phyloP scores from a whole-genome alignment of 53 echinoderm and acorn worm genomes.

The Glandiceps talaboti region DNA sequence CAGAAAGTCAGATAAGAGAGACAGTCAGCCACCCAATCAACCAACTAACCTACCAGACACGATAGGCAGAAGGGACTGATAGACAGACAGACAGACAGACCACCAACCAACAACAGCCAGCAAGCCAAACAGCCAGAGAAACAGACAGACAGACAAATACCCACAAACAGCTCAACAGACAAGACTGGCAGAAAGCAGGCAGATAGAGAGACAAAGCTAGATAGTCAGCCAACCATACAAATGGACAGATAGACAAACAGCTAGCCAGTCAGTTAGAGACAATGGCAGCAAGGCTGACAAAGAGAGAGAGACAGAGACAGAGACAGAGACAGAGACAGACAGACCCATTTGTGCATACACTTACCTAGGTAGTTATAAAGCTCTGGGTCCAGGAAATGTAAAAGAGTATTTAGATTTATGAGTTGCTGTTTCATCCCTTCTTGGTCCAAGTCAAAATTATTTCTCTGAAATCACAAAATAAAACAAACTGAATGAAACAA shows the following conservation, averaged over 20 bases:
- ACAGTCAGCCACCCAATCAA: no score
- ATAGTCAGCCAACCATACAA: not conserved
- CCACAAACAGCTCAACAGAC: not conserved
- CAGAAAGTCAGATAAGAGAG: no score
- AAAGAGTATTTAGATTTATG: conserved; percentile 65
- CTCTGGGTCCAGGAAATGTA: conserved; percentile 90
- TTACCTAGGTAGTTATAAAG: conserved; percentile 92
- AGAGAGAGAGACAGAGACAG: not conserved
- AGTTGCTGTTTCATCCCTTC: conserved; percentile 90
- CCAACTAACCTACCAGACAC: no score
- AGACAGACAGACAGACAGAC: conserved; percentile 2
- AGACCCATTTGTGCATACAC: no score
- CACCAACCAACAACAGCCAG: no score
- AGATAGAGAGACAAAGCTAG: not conserved
- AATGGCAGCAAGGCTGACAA: no score
- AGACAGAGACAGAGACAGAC: not conserved
- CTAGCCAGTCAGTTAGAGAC: no score
- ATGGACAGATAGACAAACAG: not conserved
- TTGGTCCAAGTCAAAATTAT: conserved; percentile 98
- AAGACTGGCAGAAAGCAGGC: not conserved
- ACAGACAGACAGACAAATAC: conserved; percentile 6
- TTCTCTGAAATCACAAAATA: conserved; percentile 36
- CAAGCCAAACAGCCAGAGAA: not conserved
- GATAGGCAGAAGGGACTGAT: not conserved
- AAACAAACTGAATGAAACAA: no score